Evolutionary conservation across 2,113 vertebrate genomes (phyloP).

Genomic region (Antigone vipio): DNA sequence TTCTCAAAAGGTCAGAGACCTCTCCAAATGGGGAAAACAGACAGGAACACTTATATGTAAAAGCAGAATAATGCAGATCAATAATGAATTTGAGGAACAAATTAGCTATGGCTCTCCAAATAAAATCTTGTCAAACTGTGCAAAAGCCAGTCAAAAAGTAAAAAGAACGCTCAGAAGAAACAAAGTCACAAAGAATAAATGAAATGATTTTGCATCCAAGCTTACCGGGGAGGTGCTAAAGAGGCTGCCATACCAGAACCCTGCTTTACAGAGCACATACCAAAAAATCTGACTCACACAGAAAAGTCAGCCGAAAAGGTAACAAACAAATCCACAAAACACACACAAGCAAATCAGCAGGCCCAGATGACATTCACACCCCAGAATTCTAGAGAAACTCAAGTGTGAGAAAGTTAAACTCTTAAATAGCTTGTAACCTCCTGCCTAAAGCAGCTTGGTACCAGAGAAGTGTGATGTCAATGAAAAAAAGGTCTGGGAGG

Average conservation of each 20-base stretch:
- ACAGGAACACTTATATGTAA: background rate
- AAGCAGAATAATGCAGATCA: background rate
- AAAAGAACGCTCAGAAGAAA: background rate
- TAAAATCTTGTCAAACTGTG: background rate
- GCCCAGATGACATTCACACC: background rate
- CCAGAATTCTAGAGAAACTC: background rate
- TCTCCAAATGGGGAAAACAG: background rate
- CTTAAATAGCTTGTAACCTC: background rate
- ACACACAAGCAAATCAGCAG: background rate
- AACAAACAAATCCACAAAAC: background rate
- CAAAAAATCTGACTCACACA: background rate
- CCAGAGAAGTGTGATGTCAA: background rate
- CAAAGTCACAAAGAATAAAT: background rate
- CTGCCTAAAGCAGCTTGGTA: background rate
- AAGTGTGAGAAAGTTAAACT: slow-evolving; percentile 1
- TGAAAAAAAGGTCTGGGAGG: background rate
- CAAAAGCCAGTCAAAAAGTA: background rate
- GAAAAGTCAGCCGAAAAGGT: background rate
- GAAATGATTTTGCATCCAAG: background rate
- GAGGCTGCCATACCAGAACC: background rate
- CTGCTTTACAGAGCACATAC: background rate
- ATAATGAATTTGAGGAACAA: background rate
- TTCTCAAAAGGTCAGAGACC: background rate
- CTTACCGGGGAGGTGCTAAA: background rate
- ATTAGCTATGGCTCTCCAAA: background rate